These are phyloP conservation scores for Metacarcinus magister DNA, from an alignment of 2,888 invertebrate genomes.

Conservation along the genomic window DNA sequence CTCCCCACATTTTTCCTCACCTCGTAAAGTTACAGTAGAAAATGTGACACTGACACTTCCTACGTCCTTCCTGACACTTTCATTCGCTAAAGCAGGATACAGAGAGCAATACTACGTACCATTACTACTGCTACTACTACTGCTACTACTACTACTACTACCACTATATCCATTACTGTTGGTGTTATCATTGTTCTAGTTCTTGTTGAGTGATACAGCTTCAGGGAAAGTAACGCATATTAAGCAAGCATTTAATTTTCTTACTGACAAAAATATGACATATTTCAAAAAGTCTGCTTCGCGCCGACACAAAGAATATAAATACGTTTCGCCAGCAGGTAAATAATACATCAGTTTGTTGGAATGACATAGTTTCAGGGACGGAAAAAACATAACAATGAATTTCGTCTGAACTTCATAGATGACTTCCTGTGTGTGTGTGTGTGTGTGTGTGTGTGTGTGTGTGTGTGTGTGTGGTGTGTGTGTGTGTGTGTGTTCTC, in stretches of 20 bases:
- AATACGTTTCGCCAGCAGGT: background rate
- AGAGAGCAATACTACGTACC: too few species aligned
- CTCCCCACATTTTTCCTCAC: too few species aligned
- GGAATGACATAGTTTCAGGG: background rate
- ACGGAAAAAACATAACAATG: background rate
- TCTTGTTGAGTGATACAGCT: background rate
- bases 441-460: constrained; percentile 26
- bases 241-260: background rate
- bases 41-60: too few species aligned
- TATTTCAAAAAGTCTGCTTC: background rate
- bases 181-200: background rate
- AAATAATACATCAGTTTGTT: background rate
- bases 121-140: background rate
- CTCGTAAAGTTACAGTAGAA: too few species aligned
- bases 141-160: background rate
- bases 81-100: too few species aligned
- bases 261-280: background rate
- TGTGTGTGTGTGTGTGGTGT: constrained; percentile 26
- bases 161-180: background rate
- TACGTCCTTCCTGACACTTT: too few species aligned
- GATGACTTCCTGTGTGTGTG: background rate
- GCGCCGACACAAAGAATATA: background rate
- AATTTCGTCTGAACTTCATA: background rate
- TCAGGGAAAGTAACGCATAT: background rate
- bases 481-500: background rate